Percentiles rank a stretch among this genome's conserved stretches.
phyloP scores from a whole-genome alignment of 2,113 vertebrate genomes.

The Theristicus caerulescens region DNA sequence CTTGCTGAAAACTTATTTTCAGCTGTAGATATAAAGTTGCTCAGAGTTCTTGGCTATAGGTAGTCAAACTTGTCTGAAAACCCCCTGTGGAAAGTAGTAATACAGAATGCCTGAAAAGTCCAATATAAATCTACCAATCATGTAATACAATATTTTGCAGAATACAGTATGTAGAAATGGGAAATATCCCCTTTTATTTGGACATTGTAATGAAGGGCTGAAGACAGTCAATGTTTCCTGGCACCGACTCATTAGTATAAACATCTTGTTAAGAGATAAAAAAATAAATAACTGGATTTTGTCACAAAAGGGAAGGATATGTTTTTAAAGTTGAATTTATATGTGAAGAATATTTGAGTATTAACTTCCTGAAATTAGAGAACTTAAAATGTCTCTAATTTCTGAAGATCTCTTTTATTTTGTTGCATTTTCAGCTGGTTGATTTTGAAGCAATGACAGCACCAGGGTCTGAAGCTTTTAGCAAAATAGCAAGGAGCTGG shows the following conservation, averaged over 20 bases:
- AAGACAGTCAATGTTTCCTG: neutral
- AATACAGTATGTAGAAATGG: neutral
- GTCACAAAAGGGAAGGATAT: neutral
- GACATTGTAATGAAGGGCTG: neutral
- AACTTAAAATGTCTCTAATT: neutral
- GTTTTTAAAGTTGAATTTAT: neutral
- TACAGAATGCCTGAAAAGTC: neutral
- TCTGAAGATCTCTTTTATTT: neutral
- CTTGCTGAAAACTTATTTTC: neutral
- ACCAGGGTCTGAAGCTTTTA: conserved; percentile 89
- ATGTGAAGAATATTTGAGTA: neutral
- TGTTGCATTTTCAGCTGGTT: conserved; percentile 83
- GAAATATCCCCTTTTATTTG: neutral
- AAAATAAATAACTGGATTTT: neutral
- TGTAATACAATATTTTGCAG: neutral
- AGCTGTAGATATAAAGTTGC: neutral
- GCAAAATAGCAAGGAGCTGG: conserved; percentile 91
- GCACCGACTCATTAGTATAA: neutral
- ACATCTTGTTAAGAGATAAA: neutral
- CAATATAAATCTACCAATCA: neutral
- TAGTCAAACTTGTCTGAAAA: neutral
- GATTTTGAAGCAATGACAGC: conserved; percentile 99
- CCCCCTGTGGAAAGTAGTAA: neutral
- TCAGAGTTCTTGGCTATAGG: neutral
- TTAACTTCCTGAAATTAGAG: neutral